Base-by-base conservation (phyloP, 2,888 invertebrate species). In the Folsomia manolachei region DNA sequence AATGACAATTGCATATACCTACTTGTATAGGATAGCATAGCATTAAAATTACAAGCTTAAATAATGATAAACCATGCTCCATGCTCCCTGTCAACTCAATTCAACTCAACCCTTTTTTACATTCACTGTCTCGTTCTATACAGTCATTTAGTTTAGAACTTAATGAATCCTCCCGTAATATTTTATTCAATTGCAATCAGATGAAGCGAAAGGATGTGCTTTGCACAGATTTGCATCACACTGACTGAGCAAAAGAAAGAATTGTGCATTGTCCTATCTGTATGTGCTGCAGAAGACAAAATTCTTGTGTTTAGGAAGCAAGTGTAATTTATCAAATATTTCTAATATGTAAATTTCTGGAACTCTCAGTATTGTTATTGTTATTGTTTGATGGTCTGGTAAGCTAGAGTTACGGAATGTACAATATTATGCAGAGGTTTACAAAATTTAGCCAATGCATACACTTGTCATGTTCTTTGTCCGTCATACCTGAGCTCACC, bases 101-200 rank as follows among this genome's bases (percentile, higher is more conserved):
- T n/a, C n/a, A n/a, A n/a, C n/a, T n/a, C n/a, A 63, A 63, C 63
- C 26, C 26, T 63, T 27, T 26, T 4, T 25, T 14, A n/a, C 19
- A 27, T 63, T 2, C 63, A 25, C n/a, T n/a, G n/a, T n/a, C n/a
- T n/a, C n/a, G n/a, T n/a, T n/a, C n/a, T n/a, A n/a, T n/a, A n/a
- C n/a, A n/a, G n/a, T n/a, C n/a, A n/a, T n/a, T n/a, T n/a, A n/a
- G 21, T 23, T 26, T 26, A 14, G 27, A 27, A 27, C n/a, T 63
- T 63, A 63, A 63, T 63, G 63, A 27, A 63, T 26, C 63, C 63
- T 27, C n/a, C 56, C 56, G 56, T 21, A 56, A 56, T 56, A 56
- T 56, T 56, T 56, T 56, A 56, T 56, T 56, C 56, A 56, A 21
- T 14, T 56, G 56, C 56, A 21, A 56, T 56, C 56, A 56, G 56